Evolutionary conservation across 37 sponge, comb jelly and placozoan species (phyloP).

Genomic region (Dysidea cf. avara): DNA sequence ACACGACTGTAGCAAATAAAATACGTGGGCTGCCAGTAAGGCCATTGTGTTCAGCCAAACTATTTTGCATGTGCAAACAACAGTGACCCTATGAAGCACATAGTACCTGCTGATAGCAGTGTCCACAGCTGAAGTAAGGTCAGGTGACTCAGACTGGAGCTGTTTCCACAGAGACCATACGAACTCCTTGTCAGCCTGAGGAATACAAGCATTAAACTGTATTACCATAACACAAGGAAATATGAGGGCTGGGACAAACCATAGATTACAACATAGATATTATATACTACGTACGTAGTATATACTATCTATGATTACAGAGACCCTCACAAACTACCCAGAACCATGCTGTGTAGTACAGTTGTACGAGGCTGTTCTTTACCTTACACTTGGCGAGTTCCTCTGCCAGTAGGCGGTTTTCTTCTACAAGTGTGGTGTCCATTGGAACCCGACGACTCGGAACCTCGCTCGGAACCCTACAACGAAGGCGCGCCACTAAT

Average conservation of each 20-base stretch:
- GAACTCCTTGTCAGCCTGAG: conserved; percentile 82
- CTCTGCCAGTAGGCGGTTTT: conserved; percentile 29
- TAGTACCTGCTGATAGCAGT: conserved; percentile 65
- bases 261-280: no score
- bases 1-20: no score
- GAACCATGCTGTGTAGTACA: neutral
- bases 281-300: no score
- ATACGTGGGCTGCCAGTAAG: no score
- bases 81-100: no score
- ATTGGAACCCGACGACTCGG: neutral
- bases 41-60: no score
- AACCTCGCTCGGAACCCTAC: neutral
- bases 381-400: conserved; percentile 61
- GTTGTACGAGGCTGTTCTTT: no score
- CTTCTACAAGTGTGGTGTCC: conserved; percentile 8
- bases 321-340: no score
- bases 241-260: neutral
- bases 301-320: no score
- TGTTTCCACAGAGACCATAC: conserved; percentile 85
- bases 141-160: conserved; percentile 63
- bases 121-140: conserved; percentile 59
- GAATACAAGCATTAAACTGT: neutral
- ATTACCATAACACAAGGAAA: neutral
- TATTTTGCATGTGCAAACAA: no score
- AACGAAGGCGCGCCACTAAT: neutral